Conservation (phyloP, 2,113 vertebrate genomes). For the Melierax canorus region DNA sequence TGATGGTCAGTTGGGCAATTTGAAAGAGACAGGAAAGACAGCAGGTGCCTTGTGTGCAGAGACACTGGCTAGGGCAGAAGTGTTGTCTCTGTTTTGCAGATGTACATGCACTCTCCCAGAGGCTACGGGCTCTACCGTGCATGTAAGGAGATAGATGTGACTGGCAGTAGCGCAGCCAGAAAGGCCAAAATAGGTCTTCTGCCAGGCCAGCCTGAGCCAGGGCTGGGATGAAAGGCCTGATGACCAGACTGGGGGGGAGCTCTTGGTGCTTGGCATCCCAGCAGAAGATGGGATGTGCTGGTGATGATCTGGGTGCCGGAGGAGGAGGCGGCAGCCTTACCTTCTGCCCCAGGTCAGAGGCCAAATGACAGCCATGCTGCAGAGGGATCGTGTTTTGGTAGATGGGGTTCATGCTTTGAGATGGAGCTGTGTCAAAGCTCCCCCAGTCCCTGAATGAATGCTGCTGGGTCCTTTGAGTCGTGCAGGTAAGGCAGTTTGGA, state of each 20-base stretch:
- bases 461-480: not conserved
- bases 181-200: not conserved
- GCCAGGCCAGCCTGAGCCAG: not conserved
- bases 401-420: not conserved
- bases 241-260: not conserved
- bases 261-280: not conserved
- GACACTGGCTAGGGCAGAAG: not conserved
- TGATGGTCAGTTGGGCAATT: not conserved
- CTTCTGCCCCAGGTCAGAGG: not conserved
- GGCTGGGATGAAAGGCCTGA: not conserved
- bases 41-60: not conserved
- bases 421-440: not conserved
- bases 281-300: not conserved
- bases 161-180: not conserved
- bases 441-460: not conserved
- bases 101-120: rapidly evolving
- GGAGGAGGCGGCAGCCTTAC: not conserved
- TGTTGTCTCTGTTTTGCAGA: not conserved
- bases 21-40: not conserved
- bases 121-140: not conserved
- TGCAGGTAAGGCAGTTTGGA: not conserved
- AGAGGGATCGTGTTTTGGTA: not conserved
- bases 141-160: not conserved
- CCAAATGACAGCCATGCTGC: not conserved
- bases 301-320: not conserved